These are phyloP conservation scores for Adrianichthys oophorus DNA, from an alignment of 2,797 vertebrate species.

Conservation along the genomic window DNA sequence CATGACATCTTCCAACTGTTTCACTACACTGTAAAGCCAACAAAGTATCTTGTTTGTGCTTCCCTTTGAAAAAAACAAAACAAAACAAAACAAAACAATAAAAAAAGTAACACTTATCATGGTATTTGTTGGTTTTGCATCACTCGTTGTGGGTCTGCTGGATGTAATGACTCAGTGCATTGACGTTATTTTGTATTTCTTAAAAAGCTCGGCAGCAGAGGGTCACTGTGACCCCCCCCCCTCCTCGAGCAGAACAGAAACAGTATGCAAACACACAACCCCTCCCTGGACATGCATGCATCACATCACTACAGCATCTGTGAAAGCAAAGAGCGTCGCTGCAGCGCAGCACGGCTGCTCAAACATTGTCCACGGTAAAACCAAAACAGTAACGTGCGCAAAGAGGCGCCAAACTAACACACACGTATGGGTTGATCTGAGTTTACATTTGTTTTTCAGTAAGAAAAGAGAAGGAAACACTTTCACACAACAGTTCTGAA, in stretches of 20 bases:
- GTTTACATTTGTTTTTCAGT: slow-evolving; percentile 15
- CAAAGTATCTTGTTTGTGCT: slow-evolving; percentile 56
- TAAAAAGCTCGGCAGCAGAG: slow-evolving; percentile 45
- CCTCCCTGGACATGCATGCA: slow-evolving; percentile 38
- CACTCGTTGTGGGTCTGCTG: slow-evolving; percentile 31
- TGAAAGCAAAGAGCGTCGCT: slow-evolving; percentile 18
- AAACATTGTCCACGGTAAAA: slow-evolving; percentile 23
- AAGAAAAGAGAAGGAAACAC: slow-evolving; percentile 7
- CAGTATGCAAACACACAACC: slow-evolving; percentile 40
- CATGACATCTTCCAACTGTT: slow-evolving; percentile 50
- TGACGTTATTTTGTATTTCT: slow-evolving; percentile 42
- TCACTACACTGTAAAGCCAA: slow-evolving; percentile 34
- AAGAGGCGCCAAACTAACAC: slow-evolving; percentile 4
- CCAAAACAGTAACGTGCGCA: not conserved
- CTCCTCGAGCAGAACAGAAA: slow-evolving; percentile 34
- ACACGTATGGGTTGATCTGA: slow-evolving; percentile 10
- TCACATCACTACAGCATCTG: slow-evolving; percentile 47
- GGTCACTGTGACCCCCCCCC: slow-evolving; percentile 43
- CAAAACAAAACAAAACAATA: not conserved
- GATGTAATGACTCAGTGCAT: slow-evolving; percentile 38
- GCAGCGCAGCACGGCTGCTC: slow-evolving; percentile 18
- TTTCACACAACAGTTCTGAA: slow-evolving; percentile 15
- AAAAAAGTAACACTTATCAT: slow-evolving; percentile 33
- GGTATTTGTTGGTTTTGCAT: slow-evolving; percentile 45
- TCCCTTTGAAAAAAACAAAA: slow-evolving; percentile 37